phyloP scores from a whole-genome alignment of 1,140 invertebrate genomes.

The Drosophila varians region DNA sequence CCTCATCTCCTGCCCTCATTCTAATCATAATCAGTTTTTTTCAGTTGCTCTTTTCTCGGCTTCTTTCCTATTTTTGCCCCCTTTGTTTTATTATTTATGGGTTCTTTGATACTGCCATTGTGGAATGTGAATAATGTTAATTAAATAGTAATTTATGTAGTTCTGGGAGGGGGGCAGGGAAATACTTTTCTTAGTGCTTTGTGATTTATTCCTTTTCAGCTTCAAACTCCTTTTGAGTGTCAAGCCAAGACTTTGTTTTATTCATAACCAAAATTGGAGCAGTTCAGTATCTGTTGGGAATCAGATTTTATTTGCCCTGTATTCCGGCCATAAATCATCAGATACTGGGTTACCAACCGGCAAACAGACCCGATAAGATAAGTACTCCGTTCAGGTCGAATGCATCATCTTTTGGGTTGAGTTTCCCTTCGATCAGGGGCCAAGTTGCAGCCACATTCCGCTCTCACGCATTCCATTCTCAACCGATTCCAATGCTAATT shows the following conservation, averaged over 20 bases:
- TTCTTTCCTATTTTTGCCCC: neutral
- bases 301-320: slow-evolving; percentile 13
- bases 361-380: slow-evolving; percentile 34
- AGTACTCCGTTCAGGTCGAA: neutral
- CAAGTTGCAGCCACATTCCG: slow-evolving; percentile 40
- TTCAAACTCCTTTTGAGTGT: neutral
- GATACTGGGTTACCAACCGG: slow-evolving; percentile 33
- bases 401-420: slow-evolving; percentile 21
- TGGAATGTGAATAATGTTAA: slow-evolving; percentile 67
- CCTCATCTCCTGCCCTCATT: slow-evolving; percentile 9
- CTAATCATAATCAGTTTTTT: slow-evolving; percentile 67
- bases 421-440: neutral
- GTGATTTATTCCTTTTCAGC: neutral
- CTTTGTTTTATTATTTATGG: slow-evolving; percentile 64
- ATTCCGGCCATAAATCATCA: slow-evolving; percentile 26
- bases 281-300: slow-evolving; percentile 18
- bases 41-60: slow-evolving; percentile 17
- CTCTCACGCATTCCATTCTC: slow-evolving; percentile 54
- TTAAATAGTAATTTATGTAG: slow-evolving; percentile 73
- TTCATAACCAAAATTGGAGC: neutral
- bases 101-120: slow-evolving; percentile 39
- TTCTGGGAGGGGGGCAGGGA: neutral
- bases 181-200: neutral
- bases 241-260: neutral
- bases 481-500: slow-evolving; percentile 71